phyloP scores from a whole-genome alignment of 2,797 vertebrate species.

The Gouania willdenowi region DNA sequence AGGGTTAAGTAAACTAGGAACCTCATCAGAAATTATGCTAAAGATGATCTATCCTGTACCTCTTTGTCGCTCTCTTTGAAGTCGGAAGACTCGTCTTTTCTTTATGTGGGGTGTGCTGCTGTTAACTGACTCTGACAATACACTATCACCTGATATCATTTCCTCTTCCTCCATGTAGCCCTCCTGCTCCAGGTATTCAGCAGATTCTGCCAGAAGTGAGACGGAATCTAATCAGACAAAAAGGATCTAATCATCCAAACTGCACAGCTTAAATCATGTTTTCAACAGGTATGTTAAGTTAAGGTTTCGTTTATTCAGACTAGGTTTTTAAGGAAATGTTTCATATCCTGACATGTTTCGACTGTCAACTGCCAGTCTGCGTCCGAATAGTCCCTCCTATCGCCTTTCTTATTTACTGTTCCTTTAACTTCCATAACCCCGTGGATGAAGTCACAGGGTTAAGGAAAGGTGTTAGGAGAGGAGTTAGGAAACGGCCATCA shows the following conservation, averaged over 20 bases:
- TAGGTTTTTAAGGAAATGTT: no score
- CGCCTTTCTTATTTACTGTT: no score
- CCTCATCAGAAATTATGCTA: neutral
- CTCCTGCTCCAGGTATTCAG: conserved; percentile 74
- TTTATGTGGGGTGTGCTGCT: conserved; percentile 64
- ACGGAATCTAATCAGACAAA: conserved; percentile 62
- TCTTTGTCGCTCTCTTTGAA: conserved; percentile 83
- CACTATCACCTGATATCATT: conserved; percentile 70
- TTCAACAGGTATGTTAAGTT: neutral
- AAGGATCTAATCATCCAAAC: neutral
- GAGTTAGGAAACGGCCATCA: no score
- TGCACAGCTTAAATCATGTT: neutral
- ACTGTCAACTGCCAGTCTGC: no score
- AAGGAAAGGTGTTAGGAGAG: no score
- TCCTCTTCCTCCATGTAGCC: conserved; percentile 75
- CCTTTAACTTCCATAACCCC: no score
- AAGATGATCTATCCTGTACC: conserved; percentile 77
- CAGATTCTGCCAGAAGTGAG: conserved; percentile 72
- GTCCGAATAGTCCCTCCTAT: no score
- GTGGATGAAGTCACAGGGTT: no score
- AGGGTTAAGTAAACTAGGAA: neutral
- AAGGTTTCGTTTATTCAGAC: no score
- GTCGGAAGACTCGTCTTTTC: conserved; percentile 75
- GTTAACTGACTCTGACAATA: conserved; percentile 66
- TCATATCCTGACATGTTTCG: no score